phyloP scores from a whole-genome alignment of 2,113 vertebrate genomes.

The Anhinga anhinga region DNA sequence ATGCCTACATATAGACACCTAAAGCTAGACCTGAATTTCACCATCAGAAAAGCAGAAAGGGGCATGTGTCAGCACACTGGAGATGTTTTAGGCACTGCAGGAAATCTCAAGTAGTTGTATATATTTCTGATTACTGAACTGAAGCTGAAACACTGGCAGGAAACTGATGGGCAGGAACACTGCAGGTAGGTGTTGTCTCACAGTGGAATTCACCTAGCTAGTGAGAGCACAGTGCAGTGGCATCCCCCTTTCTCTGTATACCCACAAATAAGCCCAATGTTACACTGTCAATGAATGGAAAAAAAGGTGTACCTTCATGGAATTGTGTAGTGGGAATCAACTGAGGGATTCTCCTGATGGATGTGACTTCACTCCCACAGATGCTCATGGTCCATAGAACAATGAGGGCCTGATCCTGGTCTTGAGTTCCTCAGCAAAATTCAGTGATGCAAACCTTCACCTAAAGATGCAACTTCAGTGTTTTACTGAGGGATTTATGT shows the following conservation, averaged over 20 bases:
- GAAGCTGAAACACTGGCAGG: background rate
- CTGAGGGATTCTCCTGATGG: background rate
- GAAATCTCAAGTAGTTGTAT: background rate
- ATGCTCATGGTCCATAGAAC: background rate
- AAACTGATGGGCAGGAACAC: background rate
- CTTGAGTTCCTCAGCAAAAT: background rate
- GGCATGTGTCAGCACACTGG: background rate
- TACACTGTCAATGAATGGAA: background rate
- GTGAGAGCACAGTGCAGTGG: background rate
- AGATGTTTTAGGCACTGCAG: background rate
- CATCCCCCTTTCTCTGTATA: background rate
- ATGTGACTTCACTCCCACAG: background rate
- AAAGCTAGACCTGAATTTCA: background rate
- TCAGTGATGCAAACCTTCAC: background rate
- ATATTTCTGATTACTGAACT: background rate
- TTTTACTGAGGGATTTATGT: background rate
- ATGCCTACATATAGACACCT: background rate
- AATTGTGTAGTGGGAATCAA: background rate
- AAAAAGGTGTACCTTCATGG: background rate
- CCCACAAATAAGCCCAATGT: background rate
- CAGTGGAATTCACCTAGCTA: background rate
- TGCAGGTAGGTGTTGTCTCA: background rate
- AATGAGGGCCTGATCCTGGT: background rate
- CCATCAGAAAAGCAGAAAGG: background rate
- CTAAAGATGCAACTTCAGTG: background rate